Conservation (phyloP, 2,888 invertebrate species). For the Tenthredo distinguenda region DNA sequence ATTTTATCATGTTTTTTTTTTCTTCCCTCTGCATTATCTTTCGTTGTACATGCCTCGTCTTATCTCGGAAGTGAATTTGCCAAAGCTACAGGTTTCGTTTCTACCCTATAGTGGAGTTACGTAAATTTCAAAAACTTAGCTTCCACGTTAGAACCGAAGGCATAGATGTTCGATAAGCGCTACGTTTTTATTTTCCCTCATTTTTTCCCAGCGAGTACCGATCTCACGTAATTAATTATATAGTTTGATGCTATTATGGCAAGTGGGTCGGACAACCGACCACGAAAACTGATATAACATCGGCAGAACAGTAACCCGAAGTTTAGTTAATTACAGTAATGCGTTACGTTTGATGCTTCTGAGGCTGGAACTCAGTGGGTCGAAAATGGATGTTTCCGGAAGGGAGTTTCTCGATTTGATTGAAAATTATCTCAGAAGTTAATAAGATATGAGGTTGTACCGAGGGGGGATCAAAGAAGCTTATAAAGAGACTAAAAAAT, state of each 20-base stretch:
- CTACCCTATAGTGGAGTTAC: neutral
- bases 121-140: neutral
- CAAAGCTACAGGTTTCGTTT: slow-evolving; percentile 4
- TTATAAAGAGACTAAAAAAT: neutral
- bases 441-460: neutral
- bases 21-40: neutral
- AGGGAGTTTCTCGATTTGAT: neutral
- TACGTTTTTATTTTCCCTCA: neutral
- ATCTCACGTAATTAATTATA: neutral
- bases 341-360: slow-evolving; percentile 29
- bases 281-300: neutral
- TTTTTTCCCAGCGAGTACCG: neutral
- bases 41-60: slow-evolving; percentile 13
- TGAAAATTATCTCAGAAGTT: neutral
- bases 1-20: neutral
- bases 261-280: neutral
- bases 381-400: neutral
- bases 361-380: neutral
- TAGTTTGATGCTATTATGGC: neutral
- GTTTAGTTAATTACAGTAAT: slow-evolving; percentile 45
- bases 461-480: neutral
- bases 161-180: neutral
- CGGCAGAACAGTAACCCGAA: neutral
- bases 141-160: neutral
- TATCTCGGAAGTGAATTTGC: slow-evolving; percentile 22